Evolutionary conservation across 1,140 invertebrate species (phyloP).

Genomic region (Zeugodacus cucurbitae): DNA sequence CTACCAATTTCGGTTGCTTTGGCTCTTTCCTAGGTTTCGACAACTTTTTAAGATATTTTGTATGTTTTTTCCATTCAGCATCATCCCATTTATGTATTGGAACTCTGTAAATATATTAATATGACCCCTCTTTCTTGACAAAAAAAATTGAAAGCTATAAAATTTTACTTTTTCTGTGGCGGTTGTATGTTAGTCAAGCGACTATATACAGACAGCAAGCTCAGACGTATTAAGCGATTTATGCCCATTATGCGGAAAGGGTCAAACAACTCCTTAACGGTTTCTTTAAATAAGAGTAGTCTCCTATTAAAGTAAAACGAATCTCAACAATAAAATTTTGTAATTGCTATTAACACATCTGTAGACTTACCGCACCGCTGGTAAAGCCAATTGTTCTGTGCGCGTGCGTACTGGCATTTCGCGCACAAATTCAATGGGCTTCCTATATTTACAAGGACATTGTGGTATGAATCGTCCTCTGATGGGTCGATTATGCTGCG

Average conservation of each 20-base stretch:
- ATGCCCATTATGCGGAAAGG: slow-evolving; percentile 47
- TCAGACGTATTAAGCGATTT: slow-evolving; percentile 56
- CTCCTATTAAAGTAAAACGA: slow-evolving; percentile 4
- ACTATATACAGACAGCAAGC: slow-evolving; percentile 58
- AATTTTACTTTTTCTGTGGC: slow-evolving; percentile 45
- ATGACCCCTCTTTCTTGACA: neutral
- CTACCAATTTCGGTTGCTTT: slow-evolving; percentile 47
- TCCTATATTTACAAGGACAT: slow-evolving; percentile 55
- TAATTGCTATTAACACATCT: slow-evolving; percentile 28
- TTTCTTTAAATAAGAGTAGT: slow-evolving; percentile 41
- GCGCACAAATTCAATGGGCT: slow-evolving; percentile 52
- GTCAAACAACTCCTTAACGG: slow-evolving; percentile 31
- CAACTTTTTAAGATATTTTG: slow-evolving; percentile 48
- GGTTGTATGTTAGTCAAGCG: slow-evolving; percentile 52
- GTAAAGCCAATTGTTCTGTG: slow-evolving; percentile 59
- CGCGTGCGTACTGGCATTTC: slow-evolving; percentile 51
- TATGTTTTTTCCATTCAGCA: slow-evolving; percentile 43
- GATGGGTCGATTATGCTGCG: slow-evolving; percentile 43
- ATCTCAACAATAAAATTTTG: neutral
- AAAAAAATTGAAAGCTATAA: neutral
- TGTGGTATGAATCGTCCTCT: slow-evolving; percentile 49
- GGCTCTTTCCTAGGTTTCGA: slow-evolving; percentile 47
- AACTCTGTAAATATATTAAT: slow-evolving; percentile 19
- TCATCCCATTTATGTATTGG: slow-evolving; percentile 51
- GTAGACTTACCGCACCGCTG: slow-evolving; percentile 44